Percentiles rank a stretch among this genome's conserved stretches.
Evolutionary conservation across 92 coral and sea anemone species (phyloP).

Genomic region (Palythoa grandis): DNA sequence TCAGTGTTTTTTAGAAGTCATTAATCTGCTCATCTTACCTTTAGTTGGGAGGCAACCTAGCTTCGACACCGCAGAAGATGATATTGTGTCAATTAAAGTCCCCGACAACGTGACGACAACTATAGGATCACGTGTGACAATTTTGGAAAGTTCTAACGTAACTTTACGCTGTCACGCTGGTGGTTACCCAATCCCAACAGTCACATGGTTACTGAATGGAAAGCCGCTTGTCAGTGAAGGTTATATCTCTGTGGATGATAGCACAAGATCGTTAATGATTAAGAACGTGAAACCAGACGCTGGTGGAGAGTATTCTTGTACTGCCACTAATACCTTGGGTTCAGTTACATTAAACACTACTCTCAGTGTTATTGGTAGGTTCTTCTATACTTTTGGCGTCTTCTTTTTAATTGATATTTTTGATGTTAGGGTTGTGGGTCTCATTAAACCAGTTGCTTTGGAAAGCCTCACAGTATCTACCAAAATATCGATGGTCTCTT

Average conservation of each 20-base stretch:
- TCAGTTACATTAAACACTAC: not conserved
- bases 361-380: conserved; percentile 31
- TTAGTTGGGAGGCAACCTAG: conserved; percentile 29
- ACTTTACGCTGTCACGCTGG: conserved; percentile 16
- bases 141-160: conserved; percentile 18
- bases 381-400: not conserved
- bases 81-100: conserved; percentile 16
- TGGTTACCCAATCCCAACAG: conserved; percentile 20
- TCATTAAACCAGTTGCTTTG: too few relatives aligned
- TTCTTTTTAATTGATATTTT: not conserved
- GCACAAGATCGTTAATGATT: not conserved
- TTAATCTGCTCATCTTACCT: too few relatives aligned
- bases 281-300: conserved; percentile 19
- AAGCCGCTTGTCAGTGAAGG: not conserved
- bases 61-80: conserved; percentile 32
- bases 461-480: too few relatives aligned
- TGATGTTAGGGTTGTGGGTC: too few relatives aligned
- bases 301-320: conserved; percentile 10
- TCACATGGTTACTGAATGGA: conserved; percentile 5
- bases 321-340: conserved; percentile 26
- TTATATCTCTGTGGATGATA: not conserved
- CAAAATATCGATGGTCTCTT: too few relatives aligned
- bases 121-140: conserved; percentile 55
- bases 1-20: not conserved
- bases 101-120: conserved; percentile 61